Percentiles rank a stretch among this genome's conserved stretches.
Evolutionary conservation across 2,888 invertebrate species (phyloP).

Genomic region (Linnaemya vulpina): DNA sequence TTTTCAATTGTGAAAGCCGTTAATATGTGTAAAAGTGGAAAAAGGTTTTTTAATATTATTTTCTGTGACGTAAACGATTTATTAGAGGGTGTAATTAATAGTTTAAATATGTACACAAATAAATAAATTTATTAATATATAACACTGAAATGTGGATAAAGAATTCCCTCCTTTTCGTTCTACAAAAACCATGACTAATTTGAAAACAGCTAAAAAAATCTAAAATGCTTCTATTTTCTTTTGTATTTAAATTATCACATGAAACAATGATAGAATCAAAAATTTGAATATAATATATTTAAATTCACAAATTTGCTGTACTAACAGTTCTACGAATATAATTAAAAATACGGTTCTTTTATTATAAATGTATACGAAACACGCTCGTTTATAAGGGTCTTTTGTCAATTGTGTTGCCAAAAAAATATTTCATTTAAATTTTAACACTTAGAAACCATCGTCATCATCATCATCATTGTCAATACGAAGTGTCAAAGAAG

Average conservation of each 20-base stretch:
- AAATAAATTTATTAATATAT: slow-evolving; percentile 18
- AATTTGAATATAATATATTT: slow-evolving; percentile 28
- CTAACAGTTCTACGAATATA: neutral
- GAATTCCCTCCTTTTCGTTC: neutral
- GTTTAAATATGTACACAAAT: slow-evolving; percentile 10
- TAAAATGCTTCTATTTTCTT: slow-evolving; percentile 36
- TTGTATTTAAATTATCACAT: slow-evolving; percentile 54
- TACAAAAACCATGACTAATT: slow-evolving; percentile 27
- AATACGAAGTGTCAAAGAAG: neutral
- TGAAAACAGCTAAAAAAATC: slow-evolving; percentile 31
- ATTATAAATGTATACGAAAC: neutral
- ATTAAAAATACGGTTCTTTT: slow-evolving; percentile 40
- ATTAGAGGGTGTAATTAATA: slow-evolving; percentile 8
- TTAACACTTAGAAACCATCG: slow-evolving; percentile 19
- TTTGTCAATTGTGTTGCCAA: slow-evolving; percentile 45
- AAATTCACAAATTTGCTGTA: slow-evolving; percentile 22
- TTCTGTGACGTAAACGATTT: neutral
- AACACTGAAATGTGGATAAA: neutral
- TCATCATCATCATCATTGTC: neutral
- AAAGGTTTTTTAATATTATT: neutral
- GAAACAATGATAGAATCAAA: slow-evolving; percentile 31
- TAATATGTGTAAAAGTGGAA: neutral
- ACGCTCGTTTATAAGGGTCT: slow-evolving; percentile 45
- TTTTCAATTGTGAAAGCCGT: neutral
- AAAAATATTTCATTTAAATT: slow-evolving; percentile 25